These are phyloP conservation scores for Hypercompe scribonia DNA, from an alignment of 2,888 invertebrate genomes.

Conservation along the genomic window DNA sequence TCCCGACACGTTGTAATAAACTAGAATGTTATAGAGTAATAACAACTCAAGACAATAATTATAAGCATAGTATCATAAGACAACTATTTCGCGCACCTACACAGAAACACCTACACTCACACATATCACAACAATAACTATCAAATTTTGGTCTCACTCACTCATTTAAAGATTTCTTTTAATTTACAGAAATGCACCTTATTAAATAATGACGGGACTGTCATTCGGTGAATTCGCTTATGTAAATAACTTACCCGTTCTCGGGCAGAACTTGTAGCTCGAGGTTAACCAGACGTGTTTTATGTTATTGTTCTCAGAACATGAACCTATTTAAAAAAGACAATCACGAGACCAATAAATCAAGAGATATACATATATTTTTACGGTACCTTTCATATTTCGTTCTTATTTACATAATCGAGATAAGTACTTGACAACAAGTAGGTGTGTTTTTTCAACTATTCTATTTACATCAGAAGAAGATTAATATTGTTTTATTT, in stretches of 20 bases:
- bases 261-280: constrained; percentile 61
- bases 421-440: background rate
- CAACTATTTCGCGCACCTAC: background rate
- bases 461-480: background rate
- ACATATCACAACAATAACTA: background rate
- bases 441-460: background rate
- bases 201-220: constrained; percentile 69
- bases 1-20: constrained; percentile 26
- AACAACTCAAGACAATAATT: constrained; percentile 39
- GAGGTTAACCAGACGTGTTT: constrained; percentile 62
- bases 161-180: background rate
- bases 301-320: constrained; percentile 63
- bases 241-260: constrained; percentile 65
- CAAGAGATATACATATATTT: constrained; percentile 44
- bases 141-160: background rate
- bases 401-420: background rate
- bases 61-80: constrained; percentile 12
- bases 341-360: constrained; percentile 54
- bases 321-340: constrained; percentile 40
- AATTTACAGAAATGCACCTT: constrained; percentile 57
- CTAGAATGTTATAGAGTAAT: constrained; percentile 25
- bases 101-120: background rate
- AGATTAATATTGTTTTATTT: background rate
- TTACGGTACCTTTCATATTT: constrained; percentile 8
- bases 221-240: constrained; percentile 70